Conservation (phyloP, 2,888 invertebrate genomes). For the Drosophila glabriapex region DNA sequence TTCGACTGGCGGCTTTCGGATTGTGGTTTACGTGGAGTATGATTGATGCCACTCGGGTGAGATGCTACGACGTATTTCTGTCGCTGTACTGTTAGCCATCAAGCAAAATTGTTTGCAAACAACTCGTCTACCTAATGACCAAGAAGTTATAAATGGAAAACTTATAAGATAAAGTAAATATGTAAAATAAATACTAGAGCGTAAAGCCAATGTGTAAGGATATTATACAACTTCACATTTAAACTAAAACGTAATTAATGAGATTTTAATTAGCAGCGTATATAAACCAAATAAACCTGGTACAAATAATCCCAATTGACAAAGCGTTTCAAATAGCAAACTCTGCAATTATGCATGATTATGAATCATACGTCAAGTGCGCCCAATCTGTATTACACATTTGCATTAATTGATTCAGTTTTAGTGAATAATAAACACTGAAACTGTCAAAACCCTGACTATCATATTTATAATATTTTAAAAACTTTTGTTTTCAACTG, state of each 20-base stretch:
- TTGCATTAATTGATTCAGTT: slow-evolving; percentile 41
- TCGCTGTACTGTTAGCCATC: slow-evolving; percentile 45
- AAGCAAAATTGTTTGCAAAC: slow-evolving; percentile 46
- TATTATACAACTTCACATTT: background rate
- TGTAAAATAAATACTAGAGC: background rate
- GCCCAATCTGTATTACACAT: slow-evolving; percentile 9
- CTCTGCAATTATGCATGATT: slow-evolving; percentile 49
- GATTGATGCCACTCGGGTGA: slow-evolving; percentile 70
- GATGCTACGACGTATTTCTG: slow-evolving; percentile 20
- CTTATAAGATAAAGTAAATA: background rate
- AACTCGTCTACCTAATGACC: slow-evolving; percentile 15
- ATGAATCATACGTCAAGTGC: slow-evolving; percentile 53
- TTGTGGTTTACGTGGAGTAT: slow-evolving; percentile 79
- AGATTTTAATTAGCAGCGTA: background rate
- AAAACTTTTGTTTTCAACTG: slow-evolving; percentile 8
- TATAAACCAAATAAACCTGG: background rate
- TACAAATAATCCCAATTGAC: background rate
- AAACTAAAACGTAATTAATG: background rate
- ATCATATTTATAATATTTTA: slow-evolving; percentile 45
- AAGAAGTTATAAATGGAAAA: slow-evolving; percentile 5
- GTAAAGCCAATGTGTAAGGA: background rate
- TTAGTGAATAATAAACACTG: slow-evolving; percentile 29
- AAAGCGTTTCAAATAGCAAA: slow-evolving; percentile 8
- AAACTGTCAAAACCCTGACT: slow-evolving; percentile 26
- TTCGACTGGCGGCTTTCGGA: slow-evolving; percentile 79